These are phyloP conservation scores for Daktulosphaira vitifoliae DNA, from an alignment of 1,140 invertebrate genomes.

Conservation along the genomic window DNA sequence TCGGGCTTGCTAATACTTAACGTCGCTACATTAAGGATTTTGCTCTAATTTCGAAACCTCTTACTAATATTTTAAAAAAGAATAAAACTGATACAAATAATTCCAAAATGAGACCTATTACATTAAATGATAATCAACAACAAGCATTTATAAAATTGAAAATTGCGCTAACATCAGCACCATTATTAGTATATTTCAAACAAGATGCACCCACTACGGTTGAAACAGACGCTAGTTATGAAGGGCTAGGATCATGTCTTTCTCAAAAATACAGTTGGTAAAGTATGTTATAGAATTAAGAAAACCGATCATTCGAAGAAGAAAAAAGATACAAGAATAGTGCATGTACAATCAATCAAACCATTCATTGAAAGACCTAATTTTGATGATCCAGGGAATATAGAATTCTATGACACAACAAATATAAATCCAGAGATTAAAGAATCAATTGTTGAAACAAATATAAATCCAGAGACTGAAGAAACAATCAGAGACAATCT, in stretches of 20 bases:
- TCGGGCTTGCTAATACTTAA: not conserved
- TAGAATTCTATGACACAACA: too few relatives aligned
- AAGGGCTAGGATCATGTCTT: not conserved
- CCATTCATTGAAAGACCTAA: too few relatives aligned
- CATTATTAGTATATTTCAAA: not conserved
- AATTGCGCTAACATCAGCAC: not conserved
- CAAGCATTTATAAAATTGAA: not conserved
- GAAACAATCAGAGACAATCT: not conserved
- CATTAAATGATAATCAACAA: not conserved
- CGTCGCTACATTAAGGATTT: not conserved
- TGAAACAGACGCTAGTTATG: not conserved
- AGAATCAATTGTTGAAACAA: too few relatives aligned
- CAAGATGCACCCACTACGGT: too few relatives aligned
- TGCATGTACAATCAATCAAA: not conserved
- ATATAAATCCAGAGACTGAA: too few relatives aligned
- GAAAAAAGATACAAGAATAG: not conserved
- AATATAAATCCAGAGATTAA: too few relatives aligned
- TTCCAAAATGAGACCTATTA: not conserved
- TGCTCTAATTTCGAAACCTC: not conserved
- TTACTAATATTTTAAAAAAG: too few relatives aligned
- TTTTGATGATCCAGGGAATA: too few relatives aligned
- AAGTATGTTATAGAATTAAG: slow-evolving; percentile 2
- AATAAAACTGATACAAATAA: not conserved
- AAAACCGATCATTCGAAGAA: not conserved
- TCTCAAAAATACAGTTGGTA: not conserved